A percentile compares a stretch with the other conserved stretches of the same genome.
These are phyloP conservation scores for Abrostola tripartita DNA, from an alignment of 2,888 invertebrate genomes.

Conservation along the genomic window DNA sequence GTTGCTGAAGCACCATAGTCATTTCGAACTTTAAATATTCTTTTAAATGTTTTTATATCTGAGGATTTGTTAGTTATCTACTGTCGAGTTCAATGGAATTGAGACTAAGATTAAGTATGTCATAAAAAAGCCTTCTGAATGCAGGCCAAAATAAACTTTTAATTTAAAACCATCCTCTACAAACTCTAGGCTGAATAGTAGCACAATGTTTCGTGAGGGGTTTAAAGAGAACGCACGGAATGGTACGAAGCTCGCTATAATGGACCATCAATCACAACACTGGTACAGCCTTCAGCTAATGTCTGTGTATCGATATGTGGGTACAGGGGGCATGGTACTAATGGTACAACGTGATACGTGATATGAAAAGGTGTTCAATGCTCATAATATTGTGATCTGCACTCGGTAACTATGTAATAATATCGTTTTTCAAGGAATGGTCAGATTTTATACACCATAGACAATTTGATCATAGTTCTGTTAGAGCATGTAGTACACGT, in stretches of 20 bases:
- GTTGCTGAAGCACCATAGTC: too few species aligned
- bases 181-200: conserved; percentile 13
- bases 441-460: too few species aligned
- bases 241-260: conserved; percentile 40
- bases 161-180: conserved; percentile 14
- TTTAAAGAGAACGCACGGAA: conserved; percentile 45
- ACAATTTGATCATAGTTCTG: too few species aligned
- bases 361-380: neutral
- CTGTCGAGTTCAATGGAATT: too few species aligned
- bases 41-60: too few species aligned
- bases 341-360: conserved; percentile 9
- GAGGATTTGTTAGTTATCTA: too few species aligned
- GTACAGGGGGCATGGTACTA: conserved; percentile 15
- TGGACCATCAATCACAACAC: conserved; percentile 46
- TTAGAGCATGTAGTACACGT: too few species aligned
- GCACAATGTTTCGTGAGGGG: conserved; percentile 18
- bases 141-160: neutral
- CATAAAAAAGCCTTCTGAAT: conserved; percentile 14
- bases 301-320: conserved; percentile 25
- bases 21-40: too few species aligned
- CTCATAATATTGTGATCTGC: neutral
- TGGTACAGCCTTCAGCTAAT: conserved; percentile 28
- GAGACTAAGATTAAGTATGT: neutral
- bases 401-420: too few species aligned
- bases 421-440: too few species aligned